phyloP scores from a whole-genome alignment of 2,888 invertebrate species.

The Nomada goodeniana region DNA sequence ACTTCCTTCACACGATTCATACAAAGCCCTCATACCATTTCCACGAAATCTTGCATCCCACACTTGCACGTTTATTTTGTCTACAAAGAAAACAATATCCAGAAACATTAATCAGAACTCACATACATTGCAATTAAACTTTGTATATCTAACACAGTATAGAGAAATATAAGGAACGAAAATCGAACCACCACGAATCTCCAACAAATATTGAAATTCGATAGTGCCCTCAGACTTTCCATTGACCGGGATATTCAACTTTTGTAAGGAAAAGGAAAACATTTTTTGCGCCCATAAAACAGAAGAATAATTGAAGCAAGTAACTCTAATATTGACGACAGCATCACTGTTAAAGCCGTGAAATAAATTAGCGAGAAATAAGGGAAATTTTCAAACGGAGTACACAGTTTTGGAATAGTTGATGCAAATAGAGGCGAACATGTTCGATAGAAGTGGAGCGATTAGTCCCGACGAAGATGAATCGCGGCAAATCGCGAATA shows the following conservation, averaged over 20 bases:
- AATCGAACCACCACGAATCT: too few relatives aligned
- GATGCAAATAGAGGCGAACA: background rate
- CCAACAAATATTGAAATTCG: background rate
- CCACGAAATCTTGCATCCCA: too few relatives aligned
- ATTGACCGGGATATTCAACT: slow-evolving; percentile 28
- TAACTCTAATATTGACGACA: too few relatives aligned
- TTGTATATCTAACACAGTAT: too few relatives aligned
- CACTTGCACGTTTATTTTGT: too few relatives aligned
- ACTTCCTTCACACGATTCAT: too few relatives aligned
- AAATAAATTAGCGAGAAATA: background rate
- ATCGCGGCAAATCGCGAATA: slow-evolving; percentile 9
- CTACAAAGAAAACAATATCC: too few relatives aligned
- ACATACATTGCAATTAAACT: too few relatives aligned
- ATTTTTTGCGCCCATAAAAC: background rate
- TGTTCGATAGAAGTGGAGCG: background rate
- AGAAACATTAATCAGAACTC: too few relatives aligned
- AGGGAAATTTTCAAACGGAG: background rate
- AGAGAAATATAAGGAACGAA: too few relatives aligned
- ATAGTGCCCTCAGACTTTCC: slow-evolving; percentile 34
- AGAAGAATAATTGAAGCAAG: too few relatives aligned
- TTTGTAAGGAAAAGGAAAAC: background rate
- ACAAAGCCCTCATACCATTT: too few relatives aligned
- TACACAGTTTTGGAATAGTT: background rate
- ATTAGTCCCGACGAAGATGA: background rate
- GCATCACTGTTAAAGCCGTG: background rate